phyloP scores from a whole-genome alignment of 2,113 vertebrate species.

The Muntiacus reevesi region DNA sequence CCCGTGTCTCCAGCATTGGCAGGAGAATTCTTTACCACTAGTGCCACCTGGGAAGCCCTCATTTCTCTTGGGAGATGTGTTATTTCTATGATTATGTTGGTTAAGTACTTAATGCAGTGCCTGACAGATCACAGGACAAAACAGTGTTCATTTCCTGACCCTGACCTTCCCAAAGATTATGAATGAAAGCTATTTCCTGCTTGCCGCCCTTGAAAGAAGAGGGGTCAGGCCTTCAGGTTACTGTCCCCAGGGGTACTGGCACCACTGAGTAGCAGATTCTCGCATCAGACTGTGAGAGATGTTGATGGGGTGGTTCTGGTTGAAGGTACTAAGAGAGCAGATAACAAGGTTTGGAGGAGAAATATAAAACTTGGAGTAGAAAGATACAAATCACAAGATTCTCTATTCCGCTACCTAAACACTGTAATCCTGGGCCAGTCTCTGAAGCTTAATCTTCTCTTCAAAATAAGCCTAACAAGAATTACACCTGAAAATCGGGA shows the following conservation, averaged over 20 bases:
- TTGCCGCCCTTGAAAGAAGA: conserved; percentile 28
- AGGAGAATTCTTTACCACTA: neutral
- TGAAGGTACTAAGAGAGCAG: neutral
- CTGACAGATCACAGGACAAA: neutral
- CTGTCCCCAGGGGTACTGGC: neutral
- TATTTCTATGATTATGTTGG: conserved; percentile 2
- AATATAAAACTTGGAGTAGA: neutral
- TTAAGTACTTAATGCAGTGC: neutral
- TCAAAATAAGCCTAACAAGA: neutral
- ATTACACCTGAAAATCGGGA: neutral
- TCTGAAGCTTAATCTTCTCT: neutral
- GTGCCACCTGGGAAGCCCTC: neutral
- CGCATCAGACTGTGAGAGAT: neutral
- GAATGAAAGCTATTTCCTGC: conserved; percentile 61
- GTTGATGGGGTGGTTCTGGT: neutral
- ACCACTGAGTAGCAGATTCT: neutral
- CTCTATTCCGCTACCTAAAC: neutral
- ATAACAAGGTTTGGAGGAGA: neutral
- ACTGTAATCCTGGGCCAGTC: neutral
- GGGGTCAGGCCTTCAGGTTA: neutral
- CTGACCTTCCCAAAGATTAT: conserved; percentile 38
- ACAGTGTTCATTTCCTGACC: neutral
- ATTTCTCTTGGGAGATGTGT: neutral
- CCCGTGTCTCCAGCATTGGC: neutral
- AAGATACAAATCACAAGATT: neutral